Conservation (phyloP, 2,797 vertebrate species). For the Vultur gryphus region DNA sequence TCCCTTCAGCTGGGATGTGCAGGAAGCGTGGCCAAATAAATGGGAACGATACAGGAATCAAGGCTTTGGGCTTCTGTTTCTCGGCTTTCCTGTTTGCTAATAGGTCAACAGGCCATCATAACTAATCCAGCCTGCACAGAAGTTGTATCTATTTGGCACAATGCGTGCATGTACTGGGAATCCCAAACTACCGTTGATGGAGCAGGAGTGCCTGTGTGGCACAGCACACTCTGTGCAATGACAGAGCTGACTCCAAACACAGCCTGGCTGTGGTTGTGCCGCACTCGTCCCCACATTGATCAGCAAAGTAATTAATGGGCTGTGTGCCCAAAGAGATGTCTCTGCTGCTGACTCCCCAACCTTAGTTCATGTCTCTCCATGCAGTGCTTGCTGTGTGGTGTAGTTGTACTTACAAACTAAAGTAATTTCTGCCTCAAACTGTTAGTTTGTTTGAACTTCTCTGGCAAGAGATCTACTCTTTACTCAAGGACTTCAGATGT, state of each 20-base stretch:
- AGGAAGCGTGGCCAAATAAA: neutral
- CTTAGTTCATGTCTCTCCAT: neutral
- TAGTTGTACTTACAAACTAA: neutral
- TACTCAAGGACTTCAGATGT: neutral
- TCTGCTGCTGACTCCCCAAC: neutral
- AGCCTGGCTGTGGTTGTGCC: neutral
- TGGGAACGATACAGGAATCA: accelerated
- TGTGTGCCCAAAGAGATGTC: neutral
- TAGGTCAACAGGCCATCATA: neutral
- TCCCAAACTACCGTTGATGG: neutral
- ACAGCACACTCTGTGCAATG: neutral
- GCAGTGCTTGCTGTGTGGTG: neutral
- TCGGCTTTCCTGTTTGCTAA: neutral
- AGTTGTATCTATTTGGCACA: neutral
- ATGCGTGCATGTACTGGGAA: accelerated
- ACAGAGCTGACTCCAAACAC: neutral
- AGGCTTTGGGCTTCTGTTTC: neutral
- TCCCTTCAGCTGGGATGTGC: neutral
- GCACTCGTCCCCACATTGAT: accelerated
- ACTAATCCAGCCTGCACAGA: neutral
- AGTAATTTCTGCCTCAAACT: neutral
- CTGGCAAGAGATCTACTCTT: neutral
- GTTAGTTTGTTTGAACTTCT: neutral
- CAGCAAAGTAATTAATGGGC: neutral
- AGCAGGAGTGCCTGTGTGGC: neutral